A percentile compares a stretch with the other conserved stretches of the same genome.
Evolutionary conservation across 2,797 vertebrate species (phyloP).

Genomic region (Fistularia tabacaria): DNA sequence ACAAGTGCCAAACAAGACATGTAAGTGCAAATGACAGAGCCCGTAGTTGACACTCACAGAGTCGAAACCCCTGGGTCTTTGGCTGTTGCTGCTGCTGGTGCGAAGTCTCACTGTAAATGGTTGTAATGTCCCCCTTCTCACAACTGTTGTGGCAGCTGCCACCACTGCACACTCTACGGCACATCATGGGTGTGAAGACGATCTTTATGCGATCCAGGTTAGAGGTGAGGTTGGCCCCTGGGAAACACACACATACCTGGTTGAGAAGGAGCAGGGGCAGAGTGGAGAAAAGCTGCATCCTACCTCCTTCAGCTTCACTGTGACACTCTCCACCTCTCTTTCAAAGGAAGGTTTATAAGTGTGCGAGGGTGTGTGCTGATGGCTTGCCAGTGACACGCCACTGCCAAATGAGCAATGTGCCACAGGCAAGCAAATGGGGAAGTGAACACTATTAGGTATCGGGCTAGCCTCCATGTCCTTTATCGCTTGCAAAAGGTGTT

Average conservation of each 20-base stretch:
- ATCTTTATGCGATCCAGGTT: constrained; percentile 93
- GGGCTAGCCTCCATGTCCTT: constrained; percentile 63
- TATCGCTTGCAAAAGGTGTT: constrained; percentile 70
- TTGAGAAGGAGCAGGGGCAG: constrained; percentile 59
- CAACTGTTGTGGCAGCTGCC: constrained; percentile 90
- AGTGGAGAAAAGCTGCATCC: constrained; percentile 66
- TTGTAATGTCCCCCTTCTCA: constrained; percentile 89
- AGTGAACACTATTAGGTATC: constrained; percentile 59
- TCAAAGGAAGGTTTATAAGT: constrained; percentile 71
- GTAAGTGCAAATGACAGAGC: constrained; percentile 15
- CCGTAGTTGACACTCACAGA: constrained; percentile 81
- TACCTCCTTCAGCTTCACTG: constrained; percentile 53
- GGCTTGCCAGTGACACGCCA: constrained; percentile 63
- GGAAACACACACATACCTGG: constrained; percentile 67
- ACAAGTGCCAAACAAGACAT: constrained; percentile 6
- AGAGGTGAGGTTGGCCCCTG: constrained; percentile 90
- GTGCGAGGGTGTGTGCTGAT: constrained; percentile 66
- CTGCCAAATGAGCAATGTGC: constrained; percentile 62
- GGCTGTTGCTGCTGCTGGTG: constrained; percentile 79
- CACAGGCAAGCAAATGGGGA: constrained; percentile 61
- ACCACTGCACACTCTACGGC: constrained; percentile 81
- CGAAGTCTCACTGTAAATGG: constrained; percentile 86
- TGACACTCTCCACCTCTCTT: constrained; percentile 59
- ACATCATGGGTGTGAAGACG: constrained; percentile 90
- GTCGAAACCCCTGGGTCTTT: constrained; percentile 87